phyloP scores from a whole-genome alignment of 2,888 invertebrate genomes.

The Eupsilia transversa region DNA sequence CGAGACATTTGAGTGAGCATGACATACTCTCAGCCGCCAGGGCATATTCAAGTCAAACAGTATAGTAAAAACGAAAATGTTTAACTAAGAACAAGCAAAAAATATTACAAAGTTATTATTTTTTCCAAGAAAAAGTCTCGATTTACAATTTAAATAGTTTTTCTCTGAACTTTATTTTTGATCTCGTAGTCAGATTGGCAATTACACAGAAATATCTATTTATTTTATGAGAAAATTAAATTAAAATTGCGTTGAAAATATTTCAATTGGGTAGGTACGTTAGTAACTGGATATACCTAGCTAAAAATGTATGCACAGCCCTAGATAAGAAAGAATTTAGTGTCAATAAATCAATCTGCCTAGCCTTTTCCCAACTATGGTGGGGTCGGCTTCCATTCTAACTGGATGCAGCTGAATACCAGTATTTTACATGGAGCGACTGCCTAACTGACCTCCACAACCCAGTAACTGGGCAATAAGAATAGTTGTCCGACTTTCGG shows the following conservation, averaged over 20 bases:
- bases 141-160: background rate
- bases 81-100: background rate
- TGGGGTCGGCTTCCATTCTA: no score
- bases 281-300: background rate
- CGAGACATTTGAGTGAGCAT: no score
- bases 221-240: constrained; percentile 1
- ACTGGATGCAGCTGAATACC: no score
- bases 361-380: no score
- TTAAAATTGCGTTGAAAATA: background rate
- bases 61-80: background rate
- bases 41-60: no score
- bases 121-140: background rate
- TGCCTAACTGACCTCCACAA: no score
- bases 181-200: background rate
- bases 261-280: constrained; percentile 12
- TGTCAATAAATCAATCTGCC: no score
- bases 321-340: constrained; percentile 22
- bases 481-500: no score
- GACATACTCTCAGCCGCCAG: no score
- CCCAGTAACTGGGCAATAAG: no score
- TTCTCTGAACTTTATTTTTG: constrained; percentile 4
- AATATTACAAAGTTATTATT: background rate
- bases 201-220: background rate
- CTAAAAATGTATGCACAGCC: background rate
- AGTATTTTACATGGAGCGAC: no score